Base-by-base conservation (phyloP, 2,113 vertebrate species). In the Tychaedon coryphoeus region DNA sequence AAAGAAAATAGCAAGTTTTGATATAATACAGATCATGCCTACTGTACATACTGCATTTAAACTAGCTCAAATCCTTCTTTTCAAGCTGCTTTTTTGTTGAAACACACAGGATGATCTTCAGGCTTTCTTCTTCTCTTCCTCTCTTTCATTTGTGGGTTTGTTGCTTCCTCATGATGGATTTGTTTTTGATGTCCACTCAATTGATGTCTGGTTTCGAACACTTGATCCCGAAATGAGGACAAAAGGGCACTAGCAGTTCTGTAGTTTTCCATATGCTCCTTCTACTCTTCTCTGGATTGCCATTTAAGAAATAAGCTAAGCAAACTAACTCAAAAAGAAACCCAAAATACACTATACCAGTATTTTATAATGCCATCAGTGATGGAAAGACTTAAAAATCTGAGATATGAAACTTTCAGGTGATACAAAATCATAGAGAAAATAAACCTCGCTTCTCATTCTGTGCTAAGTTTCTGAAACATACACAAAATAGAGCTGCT, bases 41-140 rank as follows among this genome's bases (percentile, higher is more conserved):
- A 93, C 95, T 86, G 34, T 96, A 98, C 18, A 96, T 86, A 34
- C 91, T 92, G 74, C 97, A 97, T 45, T 86, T 83, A 91, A 97
- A 97, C 19, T 92, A 97, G 12, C 69, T 90, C 33, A 18, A 40
- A 66, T 26, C 38, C 33, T 72, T 86, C 33, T 74, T 86, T 86
- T 84, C 76, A 83, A 18, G 20, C 12, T 40, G 74, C 22, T 65
- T 87, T 50, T 90, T 43, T 31, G 31, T 40, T 66, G 36, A 60
- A 69, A 23, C 19, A 53, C 58, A 53, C 11, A 45, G 29, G n/a
- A 81, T 53, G 38, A 62, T 72, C 57, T 45, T 91, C 83, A 45
- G 54, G n/a, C 74, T 62, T 82, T 65, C 31, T 72, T 93, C 12
- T 67, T 86, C 71, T 89, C 84, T 69, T 90, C 45, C 15, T 71